These are phyloP conservation scores for Empidonax traillii DNA, from an alignment of 2,113 vertebrate genomes.

Conservation along the genomic window DNA sequence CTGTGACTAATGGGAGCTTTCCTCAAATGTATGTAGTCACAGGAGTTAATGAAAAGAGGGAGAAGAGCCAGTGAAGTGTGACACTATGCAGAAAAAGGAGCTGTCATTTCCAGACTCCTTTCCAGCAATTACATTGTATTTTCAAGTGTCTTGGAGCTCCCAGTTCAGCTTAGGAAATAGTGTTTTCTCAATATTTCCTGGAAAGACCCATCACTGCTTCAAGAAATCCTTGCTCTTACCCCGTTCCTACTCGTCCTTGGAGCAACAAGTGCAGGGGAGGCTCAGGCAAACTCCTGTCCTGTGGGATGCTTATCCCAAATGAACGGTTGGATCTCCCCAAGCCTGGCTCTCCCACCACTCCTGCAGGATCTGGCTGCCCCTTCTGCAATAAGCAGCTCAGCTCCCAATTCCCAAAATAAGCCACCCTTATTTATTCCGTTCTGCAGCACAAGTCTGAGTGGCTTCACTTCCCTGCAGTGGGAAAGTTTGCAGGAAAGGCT, in stretches of 20 bases:
- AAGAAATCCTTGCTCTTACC: not conserved
- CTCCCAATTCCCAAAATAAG: not conserved
- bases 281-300: not conserved
- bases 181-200: not conserved
- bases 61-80: slow-evolving; percentile 13
- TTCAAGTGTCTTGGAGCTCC: not conserved
- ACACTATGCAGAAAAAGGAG: not conserved
- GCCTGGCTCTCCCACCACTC: not conserved
- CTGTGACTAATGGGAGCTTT: slow-evolving; percentile 61
- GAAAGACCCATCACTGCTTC: not conserved
- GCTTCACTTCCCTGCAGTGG: not conserved
- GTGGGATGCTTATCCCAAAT: not conserved
- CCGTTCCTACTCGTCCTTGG: rapidly evolving
- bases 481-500: not conserved
- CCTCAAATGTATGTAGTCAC: slow-evolving; percentile 11
- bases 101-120: slow-evolving; percentile 15
- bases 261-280: not conserved
- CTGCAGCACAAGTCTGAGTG: rapidly evolving
- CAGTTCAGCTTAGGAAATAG: not conserved
- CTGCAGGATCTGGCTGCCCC: not conserved
- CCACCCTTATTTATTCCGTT: not conserved
- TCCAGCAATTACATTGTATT: slow-evolving; percentile 22
- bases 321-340: not conserved
- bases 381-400: not conserved
- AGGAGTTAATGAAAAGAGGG: slow-evolving; percentile 50